Conservation (phyloP, 2,797 vertebrate genomes). For the Micromesistius poutassou region DNA sequence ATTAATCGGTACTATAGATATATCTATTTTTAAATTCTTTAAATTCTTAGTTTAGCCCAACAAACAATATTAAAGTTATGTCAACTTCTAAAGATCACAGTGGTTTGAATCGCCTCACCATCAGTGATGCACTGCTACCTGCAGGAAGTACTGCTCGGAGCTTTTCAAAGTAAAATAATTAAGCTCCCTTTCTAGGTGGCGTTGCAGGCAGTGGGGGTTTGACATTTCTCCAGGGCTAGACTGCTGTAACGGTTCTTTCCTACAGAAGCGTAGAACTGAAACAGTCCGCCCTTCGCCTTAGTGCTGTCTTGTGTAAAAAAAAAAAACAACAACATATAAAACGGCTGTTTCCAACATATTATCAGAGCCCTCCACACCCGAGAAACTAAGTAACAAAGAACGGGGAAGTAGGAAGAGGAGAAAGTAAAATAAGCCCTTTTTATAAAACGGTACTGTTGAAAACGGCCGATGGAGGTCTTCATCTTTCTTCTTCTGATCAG, state of each 20-base stretch:
- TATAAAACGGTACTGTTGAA: neutral
- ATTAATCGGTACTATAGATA: neutral
- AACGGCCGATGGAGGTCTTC: neutral
- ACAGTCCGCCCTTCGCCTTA: neutral
- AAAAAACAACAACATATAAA: conserved; percentile 9
- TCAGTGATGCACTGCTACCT: neutral
- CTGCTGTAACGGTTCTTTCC: neutral
- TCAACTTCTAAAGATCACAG: neutral
- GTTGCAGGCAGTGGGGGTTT: neutral
- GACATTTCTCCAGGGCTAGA: neutral
- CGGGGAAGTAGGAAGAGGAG: neutral
- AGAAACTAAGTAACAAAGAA: conserved; percentile 5
- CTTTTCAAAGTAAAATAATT: neutral
- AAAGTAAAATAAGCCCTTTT: conserved; percentile 43
- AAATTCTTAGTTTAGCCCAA: neutral
- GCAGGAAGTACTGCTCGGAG: neutral
- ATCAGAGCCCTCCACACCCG: conserved; percentile 2
- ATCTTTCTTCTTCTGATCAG: neutral
- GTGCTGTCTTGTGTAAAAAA: conserved; percentile 5
- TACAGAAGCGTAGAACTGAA: neutral
- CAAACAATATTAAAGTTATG: neutral
- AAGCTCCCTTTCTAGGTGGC: neutral
- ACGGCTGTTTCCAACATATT: conserved; percentile 11
- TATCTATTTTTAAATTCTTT: neutral
- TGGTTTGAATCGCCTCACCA: neutral